Conservation (phyloP, 1,140 invertebrate species). For the Sycophaga agraensis region DNA sequence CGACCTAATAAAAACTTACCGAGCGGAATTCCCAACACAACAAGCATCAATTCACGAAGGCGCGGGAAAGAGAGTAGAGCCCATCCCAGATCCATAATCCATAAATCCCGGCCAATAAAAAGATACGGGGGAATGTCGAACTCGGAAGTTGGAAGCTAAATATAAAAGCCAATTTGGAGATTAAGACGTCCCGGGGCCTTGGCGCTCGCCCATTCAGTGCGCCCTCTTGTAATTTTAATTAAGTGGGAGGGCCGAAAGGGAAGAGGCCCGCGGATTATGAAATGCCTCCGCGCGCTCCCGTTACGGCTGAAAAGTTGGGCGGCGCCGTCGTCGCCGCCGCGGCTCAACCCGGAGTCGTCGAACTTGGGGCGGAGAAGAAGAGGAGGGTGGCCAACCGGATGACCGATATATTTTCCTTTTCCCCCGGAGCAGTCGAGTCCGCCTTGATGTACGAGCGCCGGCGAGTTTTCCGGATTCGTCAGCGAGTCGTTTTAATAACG, state of each 20-base stretch:
- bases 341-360: background rate
- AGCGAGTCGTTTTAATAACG: slow-evolving; percentile 25
- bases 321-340: background rate
- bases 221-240: slow-evolving; percentile 7
- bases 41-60: too few relatives aligned
- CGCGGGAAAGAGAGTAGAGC: too few relatives aligned
- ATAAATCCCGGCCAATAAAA: too few relatives aligned
- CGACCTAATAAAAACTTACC: too few relatives aligned
- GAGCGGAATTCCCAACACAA: too few relatives aligned
- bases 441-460: slow-evolving; percentile 6
- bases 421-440: background rate
- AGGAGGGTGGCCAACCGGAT: background rate
- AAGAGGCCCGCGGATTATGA: background rate
- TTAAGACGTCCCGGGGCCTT: too few relatives aligned
- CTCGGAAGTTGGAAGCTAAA: too few relatives aligned
- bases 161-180: too few relatives aligned
- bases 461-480: slow-evolving; percentile 21
- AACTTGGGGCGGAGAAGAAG: background rate
- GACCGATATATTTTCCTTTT: slow-evolving; percentile 12
- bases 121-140: too few relatives aligned
- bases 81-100: too few relatives aligned
- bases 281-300: background rate
- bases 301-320: background rate
- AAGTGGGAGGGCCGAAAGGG: background rate
- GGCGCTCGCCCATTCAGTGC: too few relatives aligned